Percentiles rank a stretch among this genome's conserved stretches.
Evolutionary conservation across 2,113 vertebrate genomes (phyloP).

Genomic region (Atherinomorus stipes): DNA sequence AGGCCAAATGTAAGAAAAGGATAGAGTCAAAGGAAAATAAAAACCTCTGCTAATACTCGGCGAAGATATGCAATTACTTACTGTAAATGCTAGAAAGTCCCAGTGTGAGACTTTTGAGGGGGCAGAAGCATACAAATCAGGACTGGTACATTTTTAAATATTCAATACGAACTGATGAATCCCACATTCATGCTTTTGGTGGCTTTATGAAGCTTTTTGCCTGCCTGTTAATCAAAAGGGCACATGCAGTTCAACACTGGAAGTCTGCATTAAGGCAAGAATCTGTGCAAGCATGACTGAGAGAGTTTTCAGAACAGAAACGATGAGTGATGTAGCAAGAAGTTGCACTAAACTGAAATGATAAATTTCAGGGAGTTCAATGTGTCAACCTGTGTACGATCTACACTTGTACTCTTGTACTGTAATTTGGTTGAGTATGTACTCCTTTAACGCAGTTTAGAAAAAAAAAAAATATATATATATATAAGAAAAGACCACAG

Average conservation of each 20-base stretch:
- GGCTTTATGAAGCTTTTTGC: constrained; percentile 20
- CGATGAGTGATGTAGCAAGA: background rate
- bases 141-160: too few species aligned
- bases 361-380: constrained; percentile 22
- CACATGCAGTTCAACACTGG: constrained; percentile 32
- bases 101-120: too few species aligned
- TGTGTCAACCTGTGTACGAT: constrained; percentile 11
- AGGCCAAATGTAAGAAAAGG: background rate
- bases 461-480: too few species aligned
- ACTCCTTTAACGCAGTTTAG: background rate
- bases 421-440: background rate
- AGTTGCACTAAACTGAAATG: background rate
- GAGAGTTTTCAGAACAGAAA: constrained; percentile 21
- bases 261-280: constrained; percentile 17
- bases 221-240: constrained; percentile 58
- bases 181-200: constrained; percentile 1
- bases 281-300: constrained; percentile 51
- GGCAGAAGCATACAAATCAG: too few species aligned
- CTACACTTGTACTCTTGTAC: background rate
- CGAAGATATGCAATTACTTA: background rate
- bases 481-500: background rate
- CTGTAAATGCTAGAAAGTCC: background rate
- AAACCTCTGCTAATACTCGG: background rate
- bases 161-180: background rate
- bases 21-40: background rate